Evolutionary conservation across 2,797 vertebrate species (phyloP), one percentile per base, ranked within the genome.

Genomic region (Muraenolepis orangiensis): DNA sequence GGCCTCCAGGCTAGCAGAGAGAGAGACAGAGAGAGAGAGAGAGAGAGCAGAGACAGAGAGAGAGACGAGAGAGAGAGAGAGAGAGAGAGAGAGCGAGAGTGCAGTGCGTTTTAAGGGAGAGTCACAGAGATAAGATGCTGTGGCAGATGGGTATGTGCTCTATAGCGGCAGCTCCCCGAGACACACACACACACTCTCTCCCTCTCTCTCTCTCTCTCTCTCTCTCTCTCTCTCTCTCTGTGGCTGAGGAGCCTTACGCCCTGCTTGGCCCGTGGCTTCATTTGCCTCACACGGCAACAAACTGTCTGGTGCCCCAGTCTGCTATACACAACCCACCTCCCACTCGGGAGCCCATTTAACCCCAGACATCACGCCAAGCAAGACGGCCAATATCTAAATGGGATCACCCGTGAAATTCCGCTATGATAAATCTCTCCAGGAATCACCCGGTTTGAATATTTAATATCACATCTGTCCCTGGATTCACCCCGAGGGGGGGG

Each of bases 81-180:
- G 80, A 81, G 36, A 64, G 71, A 76, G 30, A 69, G 70, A 73
- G 66, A 73, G 77, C 77, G 72, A 64, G 57, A 66, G 64, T 87
- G 90, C 89, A 86, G 87, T 92, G 89, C 89, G 87, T 91, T 91
- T 91, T 91, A 92, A 93, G 92, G 89, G 91, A 87, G 87, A 93
- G 90, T 91, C 87, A 87, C 85, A 85, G 84, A 91, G 93, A 93
- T 93, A 93, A 93, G 93, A 93, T 93, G 90, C 84, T 87, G 86
- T 86, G 82, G 89, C 87, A 91, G 92, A 93, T 93, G 89, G 90
- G 90, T 91, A 91, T 90, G 88, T 89, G 91, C 88, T 87, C 87
- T 88, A 86, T 82, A 82, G 86, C 86, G 87, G 89, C 90, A 88
- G 90, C 80, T 91, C 83, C 84, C 87, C 77, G 88, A 91, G 84